A percentile compares a stretch with the other conserved stretches of the same genome.
phyloP scores from a whole-genome alignment of 2,888 invertebrate species.

The Drosophila stalkeri region DNA sequence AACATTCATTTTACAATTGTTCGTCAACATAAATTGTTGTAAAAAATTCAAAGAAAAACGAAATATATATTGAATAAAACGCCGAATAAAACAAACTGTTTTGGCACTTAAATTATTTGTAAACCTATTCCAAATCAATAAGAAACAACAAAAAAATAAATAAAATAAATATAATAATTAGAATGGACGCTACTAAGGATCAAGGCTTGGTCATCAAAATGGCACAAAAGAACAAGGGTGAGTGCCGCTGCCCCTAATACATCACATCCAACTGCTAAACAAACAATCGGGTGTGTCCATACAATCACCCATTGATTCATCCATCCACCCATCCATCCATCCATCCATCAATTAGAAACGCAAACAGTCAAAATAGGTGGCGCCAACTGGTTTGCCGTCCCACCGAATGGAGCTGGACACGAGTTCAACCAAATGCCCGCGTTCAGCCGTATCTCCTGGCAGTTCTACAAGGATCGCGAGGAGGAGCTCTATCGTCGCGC shows the following conservation, averaged over 20 bases:
- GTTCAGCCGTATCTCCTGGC: slow-evolving; percentile 50
- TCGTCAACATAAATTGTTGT: slow-evolving; percentile 76
- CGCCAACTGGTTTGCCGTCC: slow-evolving; percentile 50
- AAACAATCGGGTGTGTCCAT: not conserved
- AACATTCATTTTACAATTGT: slow-evolving; percentile 64
- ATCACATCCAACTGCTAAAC: not conserved
- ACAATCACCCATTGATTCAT: not conserved
- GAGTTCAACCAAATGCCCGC: slow-evolving; percentile 37
- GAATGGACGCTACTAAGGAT: slow-evolving; percentile 56
- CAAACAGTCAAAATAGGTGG: slow-evolving; percentile 59
- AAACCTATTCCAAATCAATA: slow-evolving; percentile 33
- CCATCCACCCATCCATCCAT: not conserved
- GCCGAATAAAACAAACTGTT: slow-evolving; percentile 49
- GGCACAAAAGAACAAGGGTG: slow-evolving; percentile 74
- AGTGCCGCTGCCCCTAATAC: not conserved
- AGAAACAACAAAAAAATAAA: slow-evolving; percentile 13
- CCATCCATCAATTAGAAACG: slow-evolving; percentile 51
- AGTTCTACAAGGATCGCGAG: slow-evolving; percentile 72
- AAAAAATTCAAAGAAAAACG: slow-evolving; percentile 71
- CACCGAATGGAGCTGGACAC: slow-evolving; percentile 22
- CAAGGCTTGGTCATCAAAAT: slow-evolving; percentile 68
- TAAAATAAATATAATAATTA: not conserved
- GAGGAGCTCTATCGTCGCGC: slow-evolving; percentile 71
- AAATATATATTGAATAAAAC: slow-evolving; percentile 42
- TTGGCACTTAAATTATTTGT: slow-evolving; percentile 69